These are phyloP conservation scores for Podarcis siculus DNA, from an alignment of 2,797 vertebrate species.

Conservation along the genomic window DNA sequence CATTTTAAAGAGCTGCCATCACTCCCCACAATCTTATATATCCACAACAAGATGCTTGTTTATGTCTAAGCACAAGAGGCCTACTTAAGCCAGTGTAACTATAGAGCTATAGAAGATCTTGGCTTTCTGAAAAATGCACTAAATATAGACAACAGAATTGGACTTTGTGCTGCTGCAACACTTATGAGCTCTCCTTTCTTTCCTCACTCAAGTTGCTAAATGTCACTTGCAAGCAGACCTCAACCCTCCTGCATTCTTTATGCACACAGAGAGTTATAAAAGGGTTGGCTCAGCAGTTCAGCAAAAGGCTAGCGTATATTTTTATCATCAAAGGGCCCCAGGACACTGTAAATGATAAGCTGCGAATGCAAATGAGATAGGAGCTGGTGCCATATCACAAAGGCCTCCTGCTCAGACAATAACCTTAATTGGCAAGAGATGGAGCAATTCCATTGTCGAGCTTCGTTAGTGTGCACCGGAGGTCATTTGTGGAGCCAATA, in stretches of 20 bases:
- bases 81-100: conserved; percentile 32
- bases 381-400: not conserved
- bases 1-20: not conserved
- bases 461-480: not conserved
- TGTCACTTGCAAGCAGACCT: conserved; percentile 32
- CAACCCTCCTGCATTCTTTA: conserved; percentile 21
- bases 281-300: not conserved
- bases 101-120: conserved; percentile 34
- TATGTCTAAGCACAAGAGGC: conserved; percentile 12
- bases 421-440: not conserved
- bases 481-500: not conserved
- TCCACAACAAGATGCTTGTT: not conserved
- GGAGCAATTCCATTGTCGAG: not conserved
- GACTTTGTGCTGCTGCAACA: conserved; percentile 2
- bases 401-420: not conserved
- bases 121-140: conserved; percentile 70
- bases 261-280: accelerated
- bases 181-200: not conserved
- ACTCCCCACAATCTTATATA: not conserved
- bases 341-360: conserved; percentile 12
- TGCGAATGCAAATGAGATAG: conserved; percentile 7
- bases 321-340: conserved; percentile 10
- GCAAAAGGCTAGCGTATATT: conserved; percentile 12
- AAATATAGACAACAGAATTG: conserved; percentile 61
- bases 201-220: not conserved